Conservation (phyloP, 2,113 vertebrate genomes). For the Eclectus roratus region DNA sequence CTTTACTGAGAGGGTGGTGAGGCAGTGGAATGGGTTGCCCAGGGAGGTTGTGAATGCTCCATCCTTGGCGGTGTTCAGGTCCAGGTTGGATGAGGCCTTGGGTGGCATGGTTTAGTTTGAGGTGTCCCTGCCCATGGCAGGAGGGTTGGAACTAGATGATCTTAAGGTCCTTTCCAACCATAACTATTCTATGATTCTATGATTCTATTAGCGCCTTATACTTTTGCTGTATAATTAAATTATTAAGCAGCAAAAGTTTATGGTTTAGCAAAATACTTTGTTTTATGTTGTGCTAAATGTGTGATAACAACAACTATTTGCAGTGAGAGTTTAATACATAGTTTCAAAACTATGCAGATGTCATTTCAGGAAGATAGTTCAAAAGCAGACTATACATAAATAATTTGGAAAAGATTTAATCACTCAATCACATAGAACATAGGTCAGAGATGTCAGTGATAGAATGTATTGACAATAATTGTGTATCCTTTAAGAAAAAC, state of each 20-base stretch:
- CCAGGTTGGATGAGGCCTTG: no score
- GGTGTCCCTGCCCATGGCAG: no score
- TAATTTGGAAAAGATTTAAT: background rate
- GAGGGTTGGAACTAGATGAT: no score
- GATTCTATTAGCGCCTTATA: background rate
- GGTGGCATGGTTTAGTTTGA: no score
- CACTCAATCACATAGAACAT: background rate
- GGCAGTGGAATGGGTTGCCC: no score
- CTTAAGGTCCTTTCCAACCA: no score
- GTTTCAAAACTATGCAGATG: background rate
- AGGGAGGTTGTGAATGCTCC: no score
- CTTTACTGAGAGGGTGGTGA: no score
- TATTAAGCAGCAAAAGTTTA: background rate
- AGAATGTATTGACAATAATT: background rate
- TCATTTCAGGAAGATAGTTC: background rate
- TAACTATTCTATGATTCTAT: no score
- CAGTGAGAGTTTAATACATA: background rate
- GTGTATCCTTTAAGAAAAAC: background rate
- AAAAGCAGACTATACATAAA: background rate
- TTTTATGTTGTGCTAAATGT: background rate
- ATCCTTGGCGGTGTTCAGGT: no score
- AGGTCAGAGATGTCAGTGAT: background rate
- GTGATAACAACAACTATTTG: background rate
- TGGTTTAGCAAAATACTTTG: background rate
- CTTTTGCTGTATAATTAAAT: slow-evolving; percentile 8